phyloP scores from a whole-genome alignment of 2,888 invertebrate genomes.

The Phyllotreta striolata region DNA sequence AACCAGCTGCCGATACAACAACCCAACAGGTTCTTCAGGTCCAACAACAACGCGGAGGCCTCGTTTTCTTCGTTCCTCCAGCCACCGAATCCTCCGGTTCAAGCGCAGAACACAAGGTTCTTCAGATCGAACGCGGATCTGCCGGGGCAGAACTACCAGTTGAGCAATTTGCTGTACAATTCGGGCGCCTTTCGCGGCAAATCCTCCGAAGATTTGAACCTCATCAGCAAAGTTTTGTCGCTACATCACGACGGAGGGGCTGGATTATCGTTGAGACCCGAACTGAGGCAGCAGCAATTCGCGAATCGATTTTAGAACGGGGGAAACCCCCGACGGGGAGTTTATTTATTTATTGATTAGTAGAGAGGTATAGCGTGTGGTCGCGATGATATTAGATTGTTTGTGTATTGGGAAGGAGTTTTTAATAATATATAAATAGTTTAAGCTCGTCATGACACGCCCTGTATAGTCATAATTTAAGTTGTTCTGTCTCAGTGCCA shows the following conservation, averaged over 20 bases:
- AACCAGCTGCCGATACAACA: slow-evolving; percentile 1
- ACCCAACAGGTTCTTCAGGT: slow-evolving; percentile 45
- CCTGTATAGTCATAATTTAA: neutral
- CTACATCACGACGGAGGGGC: slow-evolving; percentile 67
- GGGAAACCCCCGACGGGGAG: neutral
- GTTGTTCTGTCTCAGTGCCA: slow-evolving; percentile 22
- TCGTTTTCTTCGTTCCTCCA: slow-evolving; percentile 11
- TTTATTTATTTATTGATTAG: slow-evolving; percentile 34
- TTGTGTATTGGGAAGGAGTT: too few species aligned
- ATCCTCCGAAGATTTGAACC: slow-evolving; percentile 76
- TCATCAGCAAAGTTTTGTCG: slow-evolving; percentile 82
- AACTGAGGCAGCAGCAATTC: slow-evolving; percentile 16
- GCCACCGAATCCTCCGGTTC: slow-evolving; percentile 13
- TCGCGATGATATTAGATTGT: too few species aligned
- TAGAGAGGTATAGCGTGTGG: slow-evolving; percentile 24
- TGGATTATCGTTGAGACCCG: slow-evolving; percentile 23
- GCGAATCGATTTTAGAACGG: slow-evolving; percentile 21
- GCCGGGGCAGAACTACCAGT: slow-evolving; percentile 61
- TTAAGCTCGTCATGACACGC: too few species aligned
- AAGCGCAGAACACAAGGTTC: slow-evolving; percentile 38
- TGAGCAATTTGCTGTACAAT: slow-evolving; percentile 71
- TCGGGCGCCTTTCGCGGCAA: slow-evolving; percentile 69
- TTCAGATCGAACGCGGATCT: slow-evolving; percentile 44
- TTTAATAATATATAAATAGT: too few species aligned
- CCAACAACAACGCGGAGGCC: slow-evolving; percentile 24